Conservation (phyloP, 2,888 invertebrate species). For the Drosophila neotestacea region DNA sequence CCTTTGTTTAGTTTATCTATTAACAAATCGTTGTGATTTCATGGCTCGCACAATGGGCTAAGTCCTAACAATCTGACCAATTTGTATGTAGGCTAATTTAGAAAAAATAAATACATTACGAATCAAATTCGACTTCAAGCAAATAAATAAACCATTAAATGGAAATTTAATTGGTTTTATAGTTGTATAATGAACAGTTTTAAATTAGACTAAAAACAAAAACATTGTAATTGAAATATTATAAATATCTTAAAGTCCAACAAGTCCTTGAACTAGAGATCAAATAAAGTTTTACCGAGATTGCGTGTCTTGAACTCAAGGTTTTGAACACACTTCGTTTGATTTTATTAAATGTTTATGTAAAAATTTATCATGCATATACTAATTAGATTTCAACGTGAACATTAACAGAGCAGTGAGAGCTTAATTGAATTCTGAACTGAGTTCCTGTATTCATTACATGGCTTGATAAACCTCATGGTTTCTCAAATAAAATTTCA, state of each 20-base stretch:
- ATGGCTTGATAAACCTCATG: background rate
- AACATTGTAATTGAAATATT: conserved; percentile 1
- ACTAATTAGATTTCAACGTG: conserved; percentile 14
- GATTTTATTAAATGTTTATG: conserved; percentile 8
- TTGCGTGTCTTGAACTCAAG: conserved; percentile 11
- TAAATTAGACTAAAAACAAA: background rate
- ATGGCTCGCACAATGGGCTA: conserved; percentile 52
- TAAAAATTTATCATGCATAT: conserved; percentile 13
- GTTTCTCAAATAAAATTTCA: background rate
- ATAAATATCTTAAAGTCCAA: background rate
- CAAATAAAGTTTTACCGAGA: background rate
- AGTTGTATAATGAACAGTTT: background rate
- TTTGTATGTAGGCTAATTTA: background rate
- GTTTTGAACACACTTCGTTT: conserved; percentile 4
- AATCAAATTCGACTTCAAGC: background rate
- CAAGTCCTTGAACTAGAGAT: background rate
- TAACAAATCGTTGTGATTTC: conserved; percentile 60
- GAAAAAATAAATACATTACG: conserved; percentile 8
- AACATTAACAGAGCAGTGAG: background rate
- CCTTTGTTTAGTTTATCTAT: conserved; percentile 60
- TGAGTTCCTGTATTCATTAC: background rate
- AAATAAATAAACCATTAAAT: conserved; percentile 26
- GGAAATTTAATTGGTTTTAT: conserved; percentile 13
- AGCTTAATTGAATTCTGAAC: background rate
- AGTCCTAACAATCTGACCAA: conserved; percentile 18